Conservation (phyloP, 2,797 vertebrate genomes). For the Schizopygopsis malacanthus region DNA sequence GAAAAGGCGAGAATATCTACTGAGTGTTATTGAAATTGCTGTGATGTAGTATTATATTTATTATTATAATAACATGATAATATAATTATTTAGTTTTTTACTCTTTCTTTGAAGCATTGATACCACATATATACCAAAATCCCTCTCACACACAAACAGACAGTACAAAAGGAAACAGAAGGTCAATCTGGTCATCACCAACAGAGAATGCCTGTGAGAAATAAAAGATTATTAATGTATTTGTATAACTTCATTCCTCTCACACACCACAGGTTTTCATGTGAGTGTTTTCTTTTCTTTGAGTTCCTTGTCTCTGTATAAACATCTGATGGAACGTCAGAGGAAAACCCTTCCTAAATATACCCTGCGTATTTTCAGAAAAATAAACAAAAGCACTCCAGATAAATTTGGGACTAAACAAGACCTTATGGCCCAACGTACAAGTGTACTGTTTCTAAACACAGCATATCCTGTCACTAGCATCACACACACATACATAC, state of each 20-base stretch:
- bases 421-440: constrained; percentile 41
- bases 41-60: background rate
- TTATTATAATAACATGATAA: background rate
- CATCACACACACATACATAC: constrained; percentile 7
- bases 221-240: constrained; percentile 46
- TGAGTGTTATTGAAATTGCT: background rate
- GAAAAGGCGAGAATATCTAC: background rate
- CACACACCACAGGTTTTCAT: constrained; percentile 33
- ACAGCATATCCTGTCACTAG: background rate
- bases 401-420: constrained; percentile 63
- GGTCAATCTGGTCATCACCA: constrained; percentile 18
- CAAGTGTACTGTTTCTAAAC: constrained; percentile 43
- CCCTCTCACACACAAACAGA: background rate
- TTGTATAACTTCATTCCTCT: constrained; percentile 14
- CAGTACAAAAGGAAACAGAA: constrained; percentile 15
- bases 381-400: constrained; percentile 63
- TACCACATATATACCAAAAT: background rate
- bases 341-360: constrained; percentile 52
- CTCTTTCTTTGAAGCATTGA: background rate
- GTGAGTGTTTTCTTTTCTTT: constrained; percentile 7
- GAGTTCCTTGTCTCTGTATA: constrained; percentile 34
- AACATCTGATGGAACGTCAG: constrained; percentile 59
- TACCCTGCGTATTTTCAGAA: constrained; percentile 48
- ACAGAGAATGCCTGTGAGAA: constrained; percentile 37
- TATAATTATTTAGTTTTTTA: background rate